Base-by-base conservation (phyloP, 2,113 vertebrate genomes). In the Phoenicopterus ruber region DNA sequence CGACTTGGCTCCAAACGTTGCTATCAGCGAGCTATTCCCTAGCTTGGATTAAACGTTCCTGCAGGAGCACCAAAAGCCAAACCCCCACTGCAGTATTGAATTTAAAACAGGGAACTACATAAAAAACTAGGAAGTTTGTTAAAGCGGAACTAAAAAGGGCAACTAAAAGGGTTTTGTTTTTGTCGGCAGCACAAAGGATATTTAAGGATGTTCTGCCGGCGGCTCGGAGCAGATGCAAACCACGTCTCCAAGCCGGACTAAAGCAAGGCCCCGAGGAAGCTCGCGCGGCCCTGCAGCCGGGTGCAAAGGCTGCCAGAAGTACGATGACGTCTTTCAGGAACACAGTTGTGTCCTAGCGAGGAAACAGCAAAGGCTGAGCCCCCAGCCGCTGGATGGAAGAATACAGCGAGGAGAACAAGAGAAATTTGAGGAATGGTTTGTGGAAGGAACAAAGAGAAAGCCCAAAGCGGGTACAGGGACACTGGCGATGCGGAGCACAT, bases 81-180 rank as follows among this genome's bases (percentile, higher is more conserved):
- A 71, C 28, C 77, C 21, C 0, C 2, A 58, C 87, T 85, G 87
- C 84, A 91, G 82, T 7, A 46, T 0, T 72, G 86, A 88, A 93
- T 76, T 74, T 91, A 76, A 96, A 94, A 38, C 44, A 76, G 90
- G 78, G 92, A 93, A 90, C 83, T 86, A 55, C 84, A 91, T 29
- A 54, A 42, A 80, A 88, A 87, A 18, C 18, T 2, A 54, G 87
- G 94, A 95, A 94, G 96, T 93, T 86, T 80, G 93, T 65, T 88
- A 82, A 87, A 96, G 87, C 22, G 9, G 96, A 96, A 97, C 93
- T 82, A 55, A 85, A 78, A 91, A 59, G 55, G 70, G 63, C 58
- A 90, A 79, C 92, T 82, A 62, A 61, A 76, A 87, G 77, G 65
- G 89, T 54, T 84, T 47, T 4, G 62, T 40, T 90, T 94, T 40